Percentiles rank a stretch among this genome's conserved stretches.
Conservation (phyloP, 2,113 vertebrate genomes). For the Scomber scombrus region DNA sequence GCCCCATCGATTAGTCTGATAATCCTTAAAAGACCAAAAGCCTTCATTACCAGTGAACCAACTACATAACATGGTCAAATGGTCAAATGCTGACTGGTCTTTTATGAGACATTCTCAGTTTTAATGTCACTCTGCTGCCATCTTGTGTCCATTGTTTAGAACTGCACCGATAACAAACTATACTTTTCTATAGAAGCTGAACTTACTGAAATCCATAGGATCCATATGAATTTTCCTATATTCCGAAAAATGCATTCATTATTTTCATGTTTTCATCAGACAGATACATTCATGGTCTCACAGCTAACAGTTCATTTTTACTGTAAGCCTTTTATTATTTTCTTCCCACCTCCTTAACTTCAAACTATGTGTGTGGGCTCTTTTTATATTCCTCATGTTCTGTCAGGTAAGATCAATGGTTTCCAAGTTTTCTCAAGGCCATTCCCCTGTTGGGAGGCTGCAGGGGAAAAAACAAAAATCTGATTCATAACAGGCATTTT, state of each 20-base stretch:
- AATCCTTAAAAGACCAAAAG: not conserved
- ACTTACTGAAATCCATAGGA: too few species aligned
- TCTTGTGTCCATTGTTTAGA: conserved; percentile 40
- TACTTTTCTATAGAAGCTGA: not conserved
- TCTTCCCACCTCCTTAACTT: too few species aligned
- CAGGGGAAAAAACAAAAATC: too few species aligned
- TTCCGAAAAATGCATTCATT: not conserved
- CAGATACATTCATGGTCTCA: not conserved
- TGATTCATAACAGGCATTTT: too few species aligned
- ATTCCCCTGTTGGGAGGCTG: too few species aligned
- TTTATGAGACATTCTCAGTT: not conserved
- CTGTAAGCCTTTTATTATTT: not conserved
- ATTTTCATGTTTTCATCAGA: not conserved
- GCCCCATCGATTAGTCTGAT: not conserved
- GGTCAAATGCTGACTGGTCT: not conserved
- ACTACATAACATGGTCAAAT: not conserved
- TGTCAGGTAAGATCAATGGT: too few species aligned
- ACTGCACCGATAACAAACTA: not conserved
- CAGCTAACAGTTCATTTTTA: not conserved
- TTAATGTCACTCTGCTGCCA: conserved; percentile 54
- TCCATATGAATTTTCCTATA: too few species aligned
- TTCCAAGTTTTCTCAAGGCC: too few species aligned
- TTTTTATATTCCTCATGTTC: too few species aligned
- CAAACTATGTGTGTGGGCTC: too few species aligned
- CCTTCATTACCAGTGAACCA: not conserved